These are phyloP conservation scores for Meteorus sp. DNA, from an alignment of 1,140 invertebrate genomes.

Conservation along the genomic window DNA sequence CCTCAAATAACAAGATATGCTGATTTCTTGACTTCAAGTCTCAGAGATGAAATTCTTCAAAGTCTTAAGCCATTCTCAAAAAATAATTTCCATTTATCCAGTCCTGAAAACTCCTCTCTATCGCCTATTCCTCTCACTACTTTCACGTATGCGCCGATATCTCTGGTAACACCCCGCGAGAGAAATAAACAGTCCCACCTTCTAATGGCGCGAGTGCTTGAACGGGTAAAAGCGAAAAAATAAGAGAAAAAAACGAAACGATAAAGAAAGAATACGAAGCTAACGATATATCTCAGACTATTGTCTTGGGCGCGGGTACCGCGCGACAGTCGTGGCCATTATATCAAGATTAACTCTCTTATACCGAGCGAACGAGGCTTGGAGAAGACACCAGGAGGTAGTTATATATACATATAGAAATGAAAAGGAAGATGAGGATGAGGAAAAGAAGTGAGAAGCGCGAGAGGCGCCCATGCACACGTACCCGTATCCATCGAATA, in stretches of 20 bases:
- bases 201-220: conserved; percentile 27
- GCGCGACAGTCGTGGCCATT: conserved; percentile 57
- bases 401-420: too few relatives aligned
- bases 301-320: conserved; percentile 52
- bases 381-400: conserved; percentile 21
- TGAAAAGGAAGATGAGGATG: too few relatives aligned
- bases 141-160: conserved; percentile 19
- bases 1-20: too few relatives aligned
- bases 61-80: too few relatives aligned
- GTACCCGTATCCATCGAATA: conserved; percentile 12
- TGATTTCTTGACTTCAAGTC: too few relatives aligned
- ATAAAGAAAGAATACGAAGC: conserved; percentile 43
- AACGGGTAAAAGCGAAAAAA: too few relatives aligned
- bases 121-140: neutral
- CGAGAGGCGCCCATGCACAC: too few relatives aligned
- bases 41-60: too few relatives aligned
- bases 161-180: conserved; percentile 24
- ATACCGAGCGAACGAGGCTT: conserved; percentile 37
- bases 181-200: conserved; percentile 30
- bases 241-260: too few relatives aligned
- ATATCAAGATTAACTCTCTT: conserved; percentile 60
- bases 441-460: conserved; percentile 16
- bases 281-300: conserved; percentile 59
- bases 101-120: too few relatives aligned
- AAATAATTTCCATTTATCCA: too few relatives aligned